Percentiles rank a stretch among this genome's conserved stretches.
Evolutionary conservation across 1,140 invertebrate genomes (phyloP).

Genomic region (Steinernema khuongi): DNA sequence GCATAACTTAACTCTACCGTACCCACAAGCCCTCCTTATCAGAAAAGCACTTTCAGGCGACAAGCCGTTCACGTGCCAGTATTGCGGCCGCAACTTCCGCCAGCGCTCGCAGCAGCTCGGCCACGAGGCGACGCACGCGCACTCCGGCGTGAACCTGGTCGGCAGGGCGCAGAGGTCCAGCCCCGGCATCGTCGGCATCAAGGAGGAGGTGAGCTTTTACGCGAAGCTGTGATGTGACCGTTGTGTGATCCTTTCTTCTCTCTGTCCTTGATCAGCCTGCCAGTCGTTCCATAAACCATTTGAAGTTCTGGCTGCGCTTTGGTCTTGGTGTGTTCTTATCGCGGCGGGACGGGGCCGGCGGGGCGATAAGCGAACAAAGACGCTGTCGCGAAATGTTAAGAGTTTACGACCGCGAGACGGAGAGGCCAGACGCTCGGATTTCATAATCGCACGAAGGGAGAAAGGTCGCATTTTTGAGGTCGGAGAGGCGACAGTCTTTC

Average conservation of each 20-base stretch:
- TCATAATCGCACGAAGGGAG: too few relatives aligned
- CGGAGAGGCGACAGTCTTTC: too few relatives aligned
- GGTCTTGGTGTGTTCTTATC: too few relatives aligned
- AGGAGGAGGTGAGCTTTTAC: not conserved
- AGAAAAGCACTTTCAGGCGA: slow-evolving; percentile 34
- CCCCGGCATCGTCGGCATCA: not conserved
- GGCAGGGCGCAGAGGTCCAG: not conserved
- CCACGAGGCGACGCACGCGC: slow-evolving; percentile 48
- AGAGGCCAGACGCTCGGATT: too few relatives aligned
- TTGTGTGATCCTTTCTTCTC: not conserved
- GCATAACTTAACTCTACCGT: not conserved
- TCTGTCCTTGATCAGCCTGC: too few relatives aligned
- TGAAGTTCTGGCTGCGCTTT: too few relatives aligned
- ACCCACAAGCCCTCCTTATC: not conserved
- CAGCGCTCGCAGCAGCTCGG: slow-evolving; percentile 55
- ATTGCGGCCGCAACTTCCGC: slow-evolving; percentile 50
- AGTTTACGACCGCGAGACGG: too few relatives aligned
- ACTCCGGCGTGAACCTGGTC: not conserved
- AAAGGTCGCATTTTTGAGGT: too few relatives aligned
- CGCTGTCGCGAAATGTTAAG: too few relatives aligned
- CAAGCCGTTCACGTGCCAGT: slow-evolving; percentile 52
- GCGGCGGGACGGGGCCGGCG: too few relatives aligned
- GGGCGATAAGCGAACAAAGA: too few relatives aligned
- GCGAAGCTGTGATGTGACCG: not conserved
- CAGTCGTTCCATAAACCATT: too few relatives aligned